Evolutionary conservation across 2,797 vertebrate species (phyloP), one percentile per base, ranked within the genome.

Genomic region (Acipenser ruthenus): DNA sequence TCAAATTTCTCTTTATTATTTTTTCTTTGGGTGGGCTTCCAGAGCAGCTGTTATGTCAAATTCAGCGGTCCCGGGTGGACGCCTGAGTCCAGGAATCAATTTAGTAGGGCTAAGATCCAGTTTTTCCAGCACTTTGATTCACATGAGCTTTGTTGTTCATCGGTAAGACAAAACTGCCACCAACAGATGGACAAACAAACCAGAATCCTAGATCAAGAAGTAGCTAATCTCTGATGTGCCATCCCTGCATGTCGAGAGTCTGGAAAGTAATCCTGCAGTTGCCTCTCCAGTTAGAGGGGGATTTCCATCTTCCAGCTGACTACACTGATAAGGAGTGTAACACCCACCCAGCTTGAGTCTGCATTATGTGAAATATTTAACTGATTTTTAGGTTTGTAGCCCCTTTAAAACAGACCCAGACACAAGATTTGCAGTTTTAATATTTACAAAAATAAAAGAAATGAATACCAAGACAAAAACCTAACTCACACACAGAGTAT

Each of bases 131-230:
- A 77, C 73, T 78, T 84, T 74, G 73, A 70, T 83, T 80, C 80
- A 70, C 76, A 76, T 74, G 75, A 65, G 62, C 70, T 37, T 67
- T 68, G 76, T 72, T 71, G 65, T 74, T 76, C 73, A 78, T 82
- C 81, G 82, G 78, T 82, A 78, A 80, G 71, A 69, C 77, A 83
- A 83, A 83, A 83, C 81, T 83, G 65, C 72, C 69, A 73, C 65
- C 64, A 71, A 78, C 81, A 83, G 81, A 82, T 84, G 84, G 75
- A 73, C 82, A 84, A 86, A 84, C 79, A 83, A 65, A 71, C 18
- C 73, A 3, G 63, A 51, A 62, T 70, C 51, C 71, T 70, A 15
- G 68, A 74, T 58, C 37, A 60, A 63, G 60, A 7, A 55, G 55
- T 6, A 49, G 67, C 47, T 63, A 73, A 74, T 71, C 70, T 71